Evolutionary conservation across 2,113 vertebrate genomes (phyloP), one percentile per base, ranked within the genome.

Genomic region (Istiophorus platypterus): DNA sequence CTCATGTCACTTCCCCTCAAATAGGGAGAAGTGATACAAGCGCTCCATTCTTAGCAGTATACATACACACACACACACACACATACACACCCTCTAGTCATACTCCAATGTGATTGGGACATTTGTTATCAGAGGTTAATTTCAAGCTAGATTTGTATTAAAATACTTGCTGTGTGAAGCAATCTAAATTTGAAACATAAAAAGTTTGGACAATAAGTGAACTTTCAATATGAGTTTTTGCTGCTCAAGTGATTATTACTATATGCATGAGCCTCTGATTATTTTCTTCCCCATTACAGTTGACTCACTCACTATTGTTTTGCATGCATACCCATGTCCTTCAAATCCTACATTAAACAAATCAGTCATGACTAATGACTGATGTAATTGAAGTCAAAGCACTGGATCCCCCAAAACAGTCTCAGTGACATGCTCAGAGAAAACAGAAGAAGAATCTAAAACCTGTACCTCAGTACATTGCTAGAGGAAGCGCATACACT

Each of bases 1-100:
- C 92, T 91, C 83, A 73, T 94, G 88, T 94, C 93, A 93, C 90
- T 94, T 95, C 93, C 93, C 85, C 91, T 93, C 74, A 85, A 80
- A 90, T 89, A 85, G 84, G 76, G 73, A 79, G 91, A 91, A 92
- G 80, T 91, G 90, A 92, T 93, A 93, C 92, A 91, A 85, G 82
- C 31, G 1, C 71, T 79, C 86, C 86, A 77, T 88, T 90, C 89
- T 89, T 76, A 72, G 65, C 45, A 66, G 51, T 77, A 80, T 69
- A 75, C 72, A 73, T 66, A 80, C 54, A 45, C 66, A 59, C 12
- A 64, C 72, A 69, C 15, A 62, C 45, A 68, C 52, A 77, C 52
- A 29, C 54, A 65, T 18, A 56, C 42, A 62, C 45, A 64, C 29
- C 54, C 17, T 26, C 15, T 54, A 31, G 61, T 72, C 45, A 7